Percentiles rank a stretch among this genome's conserved stretches.
Conservation (phyloP, 1,140 invertebrate genomes). For the Drosophila repletoides region DNA sequence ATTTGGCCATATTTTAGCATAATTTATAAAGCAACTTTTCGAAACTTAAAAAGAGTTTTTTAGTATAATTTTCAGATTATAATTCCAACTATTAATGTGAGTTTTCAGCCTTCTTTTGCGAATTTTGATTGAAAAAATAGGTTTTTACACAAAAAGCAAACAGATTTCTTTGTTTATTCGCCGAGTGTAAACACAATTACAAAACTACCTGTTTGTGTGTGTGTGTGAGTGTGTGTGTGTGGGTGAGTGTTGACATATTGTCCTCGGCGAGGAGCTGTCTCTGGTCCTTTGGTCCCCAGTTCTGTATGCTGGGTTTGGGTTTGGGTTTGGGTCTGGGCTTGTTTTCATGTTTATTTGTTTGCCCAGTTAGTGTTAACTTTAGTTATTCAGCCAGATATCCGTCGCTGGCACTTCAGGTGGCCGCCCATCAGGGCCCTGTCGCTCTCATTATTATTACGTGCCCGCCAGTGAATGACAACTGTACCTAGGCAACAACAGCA, state of each 20-base stretch:
- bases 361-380: slow-evolving; percentile 80
- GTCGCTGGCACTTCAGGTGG: slow-evolving; percentile 66
- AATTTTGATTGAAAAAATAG: too few species aligned
- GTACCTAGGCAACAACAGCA: slow-evolving; percentile 69
- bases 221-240: slow-evolving; percentile 2
- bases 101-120: too few species aligned
- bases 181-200: too few species aligned
- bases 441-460: slow-evolving; percentile 73
- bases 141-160: too few species aligned
- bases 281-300: too few species aligned
- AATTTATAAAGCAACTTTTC: too few species aligned
- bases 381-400: slow-evolving; percentile 79
- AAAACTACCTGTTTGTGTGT: slow-evolving; percentile 37
- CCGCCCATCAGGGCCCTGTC: slow-evolving; percentile 21
- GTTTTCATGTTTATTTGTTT: slow-evolving; percentile 80
- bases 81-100: too few species aligned
- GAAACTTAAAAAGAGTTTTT: too few species aligned
- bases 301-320: background rate
- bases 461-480: slow-evolving; percentile 60
- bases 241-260: slow-evolving; percentile 70
- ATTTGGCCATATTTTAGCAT: too few species aligned
- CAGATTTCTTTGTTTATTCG: too few species aligned
- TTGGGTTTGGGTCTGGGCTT: slow-evolving; percentile 11
- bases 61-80: too few species aligned
- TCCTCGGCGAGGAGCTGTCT: slow-evolving; percentile 30